A percentile compares a stretch with the other conserved stretches of the same genome.
Evolutionary conservation across 2,888 invertebrate genomes (phyloP).

Genomic region (Lypha dubia): DNA sequence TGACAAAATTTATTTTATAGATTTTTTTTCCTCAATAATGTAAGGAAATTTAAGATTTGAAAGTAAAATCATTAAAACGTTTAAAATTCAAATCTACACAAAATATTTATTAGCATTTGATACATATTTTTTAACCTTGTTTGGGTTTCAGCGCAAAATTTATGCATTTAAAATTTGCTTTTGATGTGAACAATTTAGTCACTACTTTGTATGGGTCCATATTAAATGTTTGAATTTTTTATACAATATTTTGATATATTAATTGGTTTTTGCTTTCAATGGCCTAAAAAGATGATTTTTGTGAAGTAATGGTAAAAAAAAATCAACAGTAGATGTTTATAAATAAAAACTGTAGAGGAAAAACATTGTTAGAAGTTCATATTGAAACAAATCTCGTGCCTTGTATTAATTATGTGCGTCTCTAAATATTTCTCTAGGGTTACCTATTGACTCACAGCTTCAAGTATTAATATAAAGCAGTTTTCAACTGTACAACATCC

Average conservation of each 20-base stretch:
- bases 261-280: no score
- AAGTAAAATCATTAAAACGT: neutral
- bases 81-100: neutral
- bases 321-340: no score
- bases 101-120: slow-evolving; percentile 3
- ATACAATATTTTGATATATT: neutral
- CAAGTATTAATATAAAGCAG: no score
- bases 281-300: no score
- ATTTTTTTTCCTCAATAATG: neutral
- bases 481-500: no score
- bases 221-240: neutral
- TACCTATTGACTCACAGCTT: no score
- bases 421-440: no score
- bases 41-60: neutral
- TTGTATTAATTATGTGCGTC: no score
- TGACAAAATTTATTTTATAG: neutral
- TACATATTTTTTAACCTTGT: neutral
- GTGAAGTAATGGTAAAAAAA: no score
- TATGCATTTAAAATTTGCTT: neutral
- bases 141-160: neutral
- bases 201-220: neutral
- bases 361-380: no score
- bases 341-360: no score
- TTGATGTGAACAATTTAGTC: neutral
- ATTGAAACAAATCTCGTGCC: no score